These are phyloP conservation scores for Dipodomys spectabilis DNA, from an alignment of 2,113 vertebrate genomes.

Conservation along the genomic window DNA sequence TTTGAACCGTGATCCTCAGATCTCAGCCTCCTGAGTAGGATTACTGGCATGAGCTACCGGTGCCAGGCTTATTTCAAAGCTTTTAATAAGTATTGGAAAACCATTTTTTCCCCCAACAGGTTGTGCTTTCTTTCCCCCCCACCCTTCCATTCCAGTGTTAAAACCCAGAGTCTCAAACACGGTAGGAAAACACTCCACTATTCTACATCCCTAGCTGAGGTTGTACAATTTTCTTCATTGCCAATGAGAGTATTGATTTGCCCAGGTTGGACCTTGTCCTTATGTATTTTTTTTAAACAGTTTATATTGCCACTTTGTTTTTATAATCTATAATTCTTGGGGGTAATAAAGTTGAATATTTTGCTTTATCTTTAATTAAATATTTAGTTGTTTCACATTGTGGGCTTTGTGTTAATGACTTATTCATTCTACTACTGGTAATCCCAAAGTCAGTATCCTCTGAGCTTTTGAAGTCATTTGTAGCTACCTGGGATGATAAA, in stretches of 20 bases:
- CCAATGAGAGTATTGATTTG: background rate
- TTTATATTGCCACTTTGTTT: background rate
- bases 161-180: background rate
- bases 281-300: background rate
- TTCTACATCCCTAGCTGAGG: too few species aligned
- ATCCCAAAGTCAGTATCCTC: background rate
- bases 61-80: background rate
- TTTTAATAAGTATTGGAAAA: slow-evolving; percentile 7
- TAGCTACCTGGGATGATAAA: background rate
- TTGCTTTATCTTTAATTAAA: background rate
- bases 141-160: background rate
- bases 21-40: too few species aligned
- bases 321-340: background rate
- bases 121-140: too few species aligned
- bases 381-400: background rate
- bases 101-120: background rate
- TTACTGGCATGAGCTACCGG: too few species aligned
- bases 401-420: too few species aligned
- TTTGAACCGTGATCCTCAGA: too few species aligned
- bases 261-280: background rate
- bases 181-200: background rate
- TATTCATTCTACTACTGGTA: slow-evolving; percentile 14
- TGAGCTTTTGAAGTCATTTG: background rate
- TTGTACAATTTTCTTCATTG: background rate
- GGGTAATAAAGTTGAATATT: background rate